These are phyloP conservation scores for Actinia equina DNA, from an alignment of 64 coral and sea anemone species.

Conservation along the genomic window DNA sequence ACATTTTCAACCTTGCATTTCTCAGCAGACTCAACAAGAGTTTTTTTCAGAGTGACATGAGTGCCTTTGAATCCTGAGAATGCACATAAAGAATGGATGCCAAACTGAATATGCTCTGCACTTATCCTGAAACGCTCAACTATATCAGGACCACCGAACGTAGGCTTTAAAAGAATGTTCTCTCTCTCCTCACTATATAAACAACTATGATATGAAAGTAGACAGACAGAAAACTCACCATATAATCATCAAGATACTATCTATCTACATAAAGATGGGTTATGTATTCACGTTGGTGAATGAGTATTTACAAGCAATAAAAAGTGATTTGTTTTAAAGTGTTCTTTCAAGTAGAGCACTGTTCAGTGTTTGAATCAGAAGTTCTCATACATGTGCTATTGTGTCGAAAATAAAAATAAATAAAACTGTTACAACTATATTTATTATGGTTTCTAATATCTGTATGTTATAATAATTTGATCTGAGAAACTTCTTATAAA, in stretches of 20 bases:
- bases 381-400: neutral
- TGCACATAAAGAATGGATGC: too few species aligned
- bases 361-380: neutral
- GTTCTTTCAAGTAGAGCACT: neutral
- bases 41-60: too few species aligned
- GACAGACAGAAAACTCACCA: neutral
- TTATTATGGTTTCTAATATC: neutral
- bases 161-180: neutral
- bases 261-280: neutral
- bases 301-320: neutral
- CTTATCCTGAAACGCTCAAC: neutral
- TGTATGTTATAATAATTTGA: neutral
- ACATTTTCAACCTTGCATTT: too few species aligned
- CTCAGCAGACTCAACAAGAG: too few species aligned
- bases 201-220: neutral
- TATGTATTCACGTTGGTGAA: slow-evolving; percentile 5
- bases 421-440: slow-evolving; percentile 7
- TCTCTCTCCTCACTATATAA: neutral
- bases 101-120: too few species aligned
- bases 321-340: slow-evolving; percentile 14
- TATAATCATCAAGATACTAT: neutral
- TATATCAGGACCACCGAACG: neutral
- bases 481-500: slow-evolving; percentile 16
- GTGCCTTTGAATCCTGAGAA: too few species aligned
- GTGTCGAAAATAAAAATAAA: slow-evolving; percentile 17